Conservation (phyloP, 2,113 vertebrate species). For the Paradoxurus hermaphroditus region DNA sequence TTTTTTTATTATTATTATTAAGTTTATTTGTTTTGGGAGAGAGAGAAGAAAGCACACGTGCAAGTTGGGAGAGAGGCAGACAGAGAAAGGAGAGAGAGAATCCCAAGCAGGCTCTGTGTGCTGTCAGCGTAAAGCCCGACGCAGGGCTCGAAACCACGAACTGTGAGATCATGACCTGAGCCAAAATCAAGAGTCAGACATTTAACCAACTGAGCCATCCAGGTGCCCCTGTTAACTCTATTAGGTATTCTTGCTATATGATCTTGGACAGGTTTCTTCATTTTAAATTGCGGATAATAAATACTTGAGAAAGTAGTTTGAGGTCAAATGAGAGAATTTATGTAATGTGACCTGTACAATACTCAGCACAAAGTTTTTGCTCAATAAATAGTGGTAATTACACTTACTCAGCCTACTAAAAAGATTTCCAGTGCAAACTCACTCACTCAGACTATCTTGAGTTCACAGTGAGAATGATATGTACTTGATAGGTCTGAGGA, state of each 20-base stretch:
- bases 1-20: no score
- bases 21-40: no score
- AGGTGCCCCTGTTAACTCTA: not conserved
- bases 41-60: no score
- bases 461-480: not conserved
- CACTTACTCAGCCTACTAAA: not conserved
- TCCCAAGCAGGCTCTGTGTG: no score
- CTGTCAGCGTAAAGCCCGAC: no score
- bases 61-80: no score
- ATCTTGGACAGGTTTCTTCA: not conserved
- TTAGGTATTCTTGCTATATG: not conserved
- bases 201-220: no score
- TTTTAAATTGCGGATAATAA: slow-evolving; percentile 20
- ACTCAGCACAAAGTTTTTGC: not conserved
- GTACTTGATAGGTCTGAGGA: not conserved
- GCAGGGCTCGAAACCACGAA: no score
- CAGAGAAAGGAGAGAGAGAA: no score
- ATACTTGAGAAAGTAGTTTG: not conserved
- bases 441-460: not conserved
- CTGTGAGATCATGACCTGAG: no score
- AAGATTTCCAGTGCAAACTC: not conserved
- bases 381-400: not conserved
- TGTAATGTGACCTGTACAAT: not conserved
- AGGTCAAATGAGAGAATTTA: slow-evolving; percentile 33
- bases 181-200: no score